Evolutionary conservation across 2,888 invertebrate species (phyloP).

Genomic region (Drosophila anceps): DNA sequence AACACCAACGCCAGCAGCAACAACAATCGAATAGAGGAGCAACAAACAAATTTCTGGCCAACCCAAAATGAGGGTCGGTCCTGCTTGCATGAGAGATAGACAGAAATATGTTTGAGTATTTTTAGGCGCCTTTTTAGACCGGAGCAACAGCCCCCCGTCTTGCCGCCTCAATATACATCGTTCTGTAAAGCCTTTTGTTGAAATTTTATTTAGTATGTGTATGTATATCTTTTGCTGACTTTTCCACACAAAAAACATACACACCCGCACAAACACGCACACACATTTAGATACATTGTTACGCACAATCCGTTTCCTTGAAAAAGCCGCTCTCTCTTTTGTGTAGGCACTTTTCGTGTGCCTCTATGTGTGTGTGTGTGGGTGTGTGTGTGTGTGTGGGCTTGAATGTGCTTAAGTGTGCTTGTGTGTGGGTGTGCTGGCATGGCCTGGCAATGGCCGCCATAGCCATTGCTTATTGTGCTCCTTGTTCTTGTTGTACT

Average conservation of each 20-base stretch:
- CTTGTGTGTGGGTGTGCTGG: conserved; percentile 3
- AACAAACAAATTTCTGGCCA: conserved; percentile 66
- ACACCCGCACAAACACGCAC: conserved; percentile 28
- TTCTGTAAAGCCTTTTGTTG: conserved; percentile 68
- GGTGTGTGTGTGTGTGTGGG: conserved; percentile 25
- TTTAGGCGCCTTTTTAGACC: conserved; percentile 72
- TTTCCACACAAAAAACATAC: conserved; percentile 47
- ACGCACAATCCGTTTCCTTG: conserved; percentile 78
- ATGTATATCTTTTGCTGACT: conserved; percentile 74
- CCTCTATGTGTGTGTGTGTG: conserved; percentile 1
- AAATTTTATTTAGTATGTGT: conserved; percentile 72
- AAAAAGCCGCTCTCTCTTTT: conserved; percentile 71
- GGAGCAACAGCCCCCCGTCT: conserved; percentile 39
- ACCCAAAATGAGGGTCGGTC: conserved; percentile 77
- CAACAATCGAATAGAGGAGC: conserved; percentile 51
- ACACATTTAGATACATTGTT: conserved; percentile 52
- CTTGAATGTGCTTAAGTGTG: conserved; percentile 1
- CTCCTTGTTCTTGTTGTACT: conserved; percentile 72
- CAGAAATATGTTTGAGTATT: conserved; percentile 72
- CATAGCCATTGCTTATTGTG: conserved; percentile 62
- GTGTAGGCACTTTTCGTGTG: conserved; percentile 68
- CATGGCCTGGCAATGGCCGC: conserved; percentile 45
- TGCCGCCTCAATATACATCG: conserved; percentile 5
- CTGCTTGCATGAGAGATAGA: conserved; percentile 63
- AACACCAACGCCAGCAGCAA: conserved; percentile 35